Base-by-base conservation (phyloP, 2,113 vertebrate species). In the Desmodus rotundus region DNA sequence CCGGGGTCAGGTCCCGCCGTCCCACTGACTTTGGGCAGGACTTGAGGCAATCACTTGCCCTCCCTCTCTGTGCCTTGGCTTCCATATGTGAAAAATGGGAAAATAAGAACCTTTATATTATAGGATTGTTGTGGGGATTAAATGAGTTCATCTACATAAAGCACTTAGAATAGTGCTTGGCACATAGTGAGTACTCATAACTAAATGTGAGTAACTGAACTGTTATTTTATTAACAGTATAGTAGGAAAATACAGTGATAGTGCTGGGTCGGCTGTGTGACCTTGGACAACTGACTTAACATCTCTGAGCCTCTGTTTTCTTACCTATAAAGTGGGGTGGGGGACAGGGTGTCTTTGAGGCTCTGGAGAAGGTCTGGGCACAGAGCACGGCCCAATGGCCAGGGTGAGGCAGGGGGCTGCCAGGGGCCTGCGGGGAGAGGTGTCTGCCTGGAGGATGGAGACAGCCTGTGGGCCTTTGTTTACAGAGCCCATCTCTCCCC, bases 391-490 rank as follows among this genome's bases (percentile, higher is more conserved):
- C 76, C 36, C 72, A 22, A 24, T 4, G 16, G 15, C 80, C 54
- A 12, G 68, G 52, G 43, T 0, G 2, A 41, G 68, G 50, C 61
- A 5, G 20, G 92, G 76, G 31, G 7, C 56, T 58, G 43, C 73
- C 31, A 0, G 36, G 7, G 82, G 52, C 63, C 67, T 11, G 17
- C 16, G 20, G 90, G 12, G 36, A 92, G 80, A 76, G 70, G 45
- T 28, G 94, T 94, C 67, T 97, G 86, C 67, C 41, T 97, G 97
- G 97, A 97, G 97, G 97, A 63, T 4, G 47, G 96, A 98, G 98
- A 98, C 98, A 97, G 98, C 95, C 98, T 96, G 94, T 63, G 90
- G 97, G 97, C 93, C 97, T 97, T 97, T 98, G 98, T 98, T 98
- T 98, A 99, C 97, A 98, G 93, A 98, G 98, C 98, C 95, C 98